Evolutionary conservation across 2,113 vertebrate species (phyloP).

Genomic region (Muntiacus reevesi): DNA sequence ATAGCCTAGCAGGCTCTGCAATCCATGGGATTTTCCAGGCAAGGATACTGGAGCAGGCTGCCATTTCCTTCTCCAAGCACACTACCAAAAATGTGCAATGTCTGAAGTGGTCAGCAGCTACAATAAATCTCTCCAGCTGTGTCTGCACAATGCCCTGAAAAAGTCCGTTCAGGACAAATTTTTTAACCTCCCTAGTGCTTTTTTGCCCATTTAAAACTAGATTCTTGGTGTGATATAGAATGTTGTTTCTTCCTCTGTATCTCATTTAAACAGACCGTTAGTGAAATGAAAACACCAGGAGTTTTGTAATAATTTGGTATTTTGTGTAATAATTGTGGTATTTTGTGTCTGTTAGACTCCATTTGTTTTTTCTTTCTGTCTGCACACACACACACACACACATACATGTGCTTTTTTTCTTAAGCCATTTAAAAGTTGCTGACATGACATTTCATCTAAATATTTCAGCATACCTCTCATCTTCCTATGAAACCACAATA

Average conservation of each 20-base stretch:
- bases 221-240: not conserved
- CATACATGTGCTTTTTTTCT: not conserved
- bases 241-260: not conserved
- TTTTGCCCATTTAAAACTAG: not conserved
- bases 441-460: not conserved
- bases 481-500: not conserved
- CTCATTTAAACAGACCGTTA: not conserved
- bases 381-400: not conserved
- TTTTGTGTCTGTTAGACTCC: not conserved
- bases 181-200: not conserved
- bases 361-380: slow-evolving; percentile 11
- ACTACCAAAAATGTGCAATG: not conserved
- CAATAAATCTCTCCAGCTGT: not conserved
- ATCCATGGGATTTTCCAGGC: too few relatives aligned
- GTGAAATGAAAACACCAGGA: not conserved
- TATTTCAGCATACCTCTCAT: not conserved
- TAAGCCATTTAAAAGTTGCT: not conserved
- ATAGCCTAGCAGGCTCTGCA: too few relatives aligned
- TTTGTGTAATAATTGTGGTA: not conserved
- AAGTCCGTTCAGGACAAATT: not conserved
- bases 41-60: too few relatives aligned
- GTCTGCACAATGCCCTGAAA: not conserved
- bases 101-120: not conserved
- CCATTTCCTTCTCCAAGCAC: not conserved
- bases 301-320: not conserved